A percentile compares a stretch with the other conserved stretches of the same genome.
These are phyloP conservation scores for Eupithecia subumbrata DNA, from an alignment of 2,888 invertebrate species.

Conservation along the genomic window DNA sequence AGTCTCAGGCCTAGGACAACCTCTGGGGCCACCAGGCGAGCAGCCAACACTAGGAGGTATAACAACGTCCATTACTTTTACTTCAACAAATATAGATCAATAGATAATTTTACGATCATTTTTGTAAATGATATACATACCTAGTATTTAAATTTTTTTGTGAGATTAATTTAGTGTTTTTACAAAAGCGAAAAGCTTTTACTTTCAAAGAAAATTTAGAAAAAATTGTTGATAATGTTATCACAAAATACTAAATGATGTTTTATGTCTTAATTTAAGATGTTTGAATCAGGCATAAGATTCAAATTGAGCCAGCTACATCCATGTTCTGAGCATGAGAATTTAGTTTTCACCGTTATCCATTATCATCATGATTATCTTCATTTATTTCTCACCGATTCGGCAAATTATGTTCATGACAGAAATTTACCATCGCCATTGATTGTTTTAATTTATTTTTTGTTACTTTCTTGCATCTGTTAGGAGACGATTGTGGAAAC, in stretches of 20 bases:
- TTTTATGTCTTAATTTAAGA: background rate
- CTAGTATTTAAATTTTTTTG: background rate
- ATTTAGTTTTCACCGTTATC: conserved; percentile 39
- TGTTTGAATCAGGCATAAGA: conserved; percentile 5
- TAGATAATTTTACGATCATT: background rate
- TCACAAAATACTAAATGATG: background rate
- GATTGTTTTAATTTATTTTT: conserved; percentile 77
- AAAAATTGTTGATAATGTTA: background rate
- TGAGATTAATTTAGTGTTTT: background rate
- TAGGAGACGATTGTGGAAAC: conserved; percentile 84
- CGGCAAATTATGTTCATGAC: conserved; percentile 58
- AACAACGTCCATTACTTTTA: background rate
- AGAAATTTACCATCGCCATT: conserved; percentile 69
- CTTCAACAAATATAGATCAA: background rate
- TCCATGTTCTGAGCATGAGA: conserved; percentile 43
- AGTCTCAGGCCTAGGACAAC: conserved; percentile 73
- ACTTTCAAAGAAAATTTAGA: background rate
- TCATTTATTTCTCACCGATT: conserved; percentile 57
- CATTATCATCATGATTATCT: conserved; percentile 36
- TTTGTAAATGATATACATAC: background rate
- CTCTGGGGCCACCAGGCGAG: conserved; percentile 76
- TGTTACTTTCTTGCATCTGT: conserved; percentile 83
- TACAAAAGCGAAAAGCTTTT: background rate
- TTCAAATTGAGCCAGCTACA: conserved; percentile 41
- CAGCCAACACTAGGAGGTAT: conserved; percentile 77